These are phyloP conservation scores for Syngnathus rostellatus DNA, from an alignment of 2,797 vertebrate species.

Conservation along the genomic window DNA sequence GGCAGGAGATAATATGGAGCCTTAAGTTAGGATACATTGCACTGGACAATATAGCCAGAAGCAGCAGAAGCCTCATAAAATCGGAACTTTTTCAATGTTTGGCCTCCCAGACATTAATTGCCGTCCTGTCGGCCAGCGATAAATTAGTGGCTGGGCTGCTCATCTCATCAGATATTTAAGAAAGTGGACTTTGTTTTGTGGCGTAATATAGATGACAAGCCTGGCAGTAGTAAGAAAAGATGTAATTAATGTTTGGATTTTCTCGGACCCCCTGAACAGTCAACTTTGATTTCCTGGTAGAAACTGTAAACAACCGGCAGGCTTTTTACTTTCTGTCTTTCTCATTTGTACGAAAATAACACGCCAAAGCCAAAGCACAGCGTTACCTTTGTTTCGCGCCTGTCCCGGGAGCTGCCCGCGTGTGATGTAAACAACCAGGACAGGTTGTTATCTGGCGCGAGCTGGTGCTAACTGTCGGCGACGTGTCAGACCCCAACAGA, in stretches of 20 bases:
- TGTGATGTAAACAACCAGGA: too few relatives aligned
- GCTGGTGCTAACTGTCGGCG: background rate
- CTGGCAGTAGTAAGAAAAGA: background rate
- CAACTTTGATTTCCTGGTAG: background rate
- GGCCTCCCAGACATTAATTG: background rate
- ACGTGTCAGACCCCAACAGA: conserved; percentile 79
- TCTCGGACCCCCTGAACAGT: background rate
- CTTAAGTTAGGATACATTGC: background rate
- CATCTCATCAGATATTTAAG: background rate
- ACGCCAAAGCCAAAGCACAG: too few relatives aligned
- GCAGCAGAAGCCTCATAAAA: background rate
- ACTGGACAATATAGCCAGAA: background rate
- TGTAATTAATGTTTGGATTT: background rate
- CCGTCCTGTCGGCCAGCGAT: background rate
- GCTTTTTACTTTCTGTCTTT: too few relatives aligned
- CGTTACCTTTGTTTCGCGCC: too few relatives aligned
- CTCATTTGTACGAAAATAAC: too few relatives aligned
- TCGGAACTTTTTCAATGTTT: background rate
- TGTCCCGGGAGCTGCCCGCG: too few relatives aligned
- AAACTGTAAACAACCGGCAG: too few relatives aligned
- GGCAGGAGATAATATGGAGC: background rate
- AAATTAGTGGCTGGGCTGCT: background rate
- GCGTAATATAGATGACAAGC: background rate
- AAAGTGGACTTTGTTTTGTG: background rate
- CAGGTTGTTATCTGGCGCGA: background rate